Evolutionary conservation across 1,140 invertebrate species (phyloP), one percentile per base, ranked within the genome.

Genomic region (Diabrotica virgifera): DNA sequence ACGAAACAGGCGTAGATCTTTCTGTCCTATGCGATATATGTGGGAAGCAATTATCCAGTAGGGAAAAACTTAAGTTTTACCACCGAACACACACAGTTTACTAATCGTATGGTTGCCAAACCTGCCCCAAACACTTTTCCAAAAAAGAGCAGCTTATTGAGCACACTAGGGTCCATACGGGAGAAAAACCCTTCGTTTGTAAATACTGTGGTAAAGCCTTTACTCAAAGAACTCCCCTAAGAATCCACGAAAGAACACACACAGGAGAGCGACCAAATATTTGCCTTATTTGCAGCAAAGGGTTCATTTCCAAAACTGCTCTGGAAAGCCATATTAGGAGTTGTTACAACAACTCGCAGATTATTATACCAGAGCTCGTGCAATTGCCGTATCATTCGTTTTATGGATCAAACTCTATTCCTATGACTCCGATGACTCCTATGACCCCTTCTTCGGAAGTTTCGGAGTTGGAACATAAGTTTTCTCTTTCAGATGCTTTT

Each of bases 191-290:
- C 12, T 87, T 85, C 73, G 82, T 83, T 50, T 89, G 89, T 75
- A 83, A 83, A 66, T 81, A 84, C 60, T 94, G 92, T 77, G 84
- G 88, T 7, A 87, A 92, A 74, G 83, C 87, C 6, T 94, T 95
- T 78, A 90, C 89, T 0, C 91, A 94, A 78, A 85, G 90, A 8
- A 89, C 87, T 9, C 81, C 81, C 2, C 75, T 89, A 9, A 82
- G 85, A 36, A 88, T 88, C 5, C 82, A 83, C 63, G 74, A 76
- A 52, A 62, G 77, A 24, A 77, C 72, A 0, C 90, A 92, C 78
- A 91, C 88, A 36, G 90, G 90, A 6, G 88, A 91, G 72, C 83
- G 89, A 67, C 90, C 90, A 0, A 92, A 90, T 76, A 83, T 85
- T 68, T 92, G 90, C 75, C 79, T 80, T 50, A 82, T 85, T 57